Percentiles rank a stretch among this genome's conserved stretches.
Conservation (phyloP, 2,888 invertebrate species). For the Hydriomena furcata region DNA sequence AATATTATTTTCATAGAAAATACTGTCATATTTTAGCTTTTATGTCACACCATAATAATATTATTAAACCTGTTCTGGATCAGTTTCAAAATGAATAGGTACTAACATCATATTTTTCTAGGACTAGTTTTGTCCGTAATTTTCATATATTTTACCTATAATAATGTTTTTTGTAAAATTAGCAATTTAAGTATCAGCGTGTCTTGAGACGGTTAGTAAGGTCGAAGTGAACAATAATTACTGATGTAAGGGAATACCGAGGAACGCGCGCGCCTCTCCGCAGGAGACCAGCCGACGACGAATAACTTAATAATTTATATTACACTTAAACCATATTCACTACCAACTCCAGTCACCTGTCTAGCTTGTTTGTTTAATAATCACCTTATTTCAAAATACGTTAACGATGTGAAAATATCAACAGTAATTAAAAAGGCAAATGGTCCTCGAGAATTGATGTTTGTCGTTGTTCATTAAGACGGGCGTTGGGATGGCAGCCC, state of each 20-base stretch:
- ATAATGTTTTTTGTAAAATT: background rate
- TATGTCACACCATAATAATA: no score
- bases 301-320: slow-evolving; percentile 81
- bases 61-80: no score
- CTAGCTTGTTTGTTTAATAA: slow-evolving; percentile 76
- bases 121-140: no score
- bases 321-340: slow-evolving; percentile 71
- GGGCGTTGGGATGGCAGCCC: slow-evolving; percentile 30
- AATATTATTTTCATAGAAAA: background rate
- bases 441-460: slow-evolving; percentile 64
- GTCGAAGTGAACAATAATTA: slow-evolving; percentile 47
- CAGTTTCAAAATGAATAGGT: no score
- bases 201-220: slow-evolving; percentile 34
- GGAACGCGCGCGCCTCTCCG: slow-evolving; percentile 47
- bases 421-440: slow-evolving; percentile 78
- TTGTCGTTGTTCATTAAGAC: slow-evolving; percentile 67
- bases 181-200: slow-evolving; percentile 17
- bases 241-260: slow-evolving; percentile 42
- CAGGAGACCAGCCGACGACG: slow-evolving; percentile 62
- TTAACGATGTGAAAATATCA: slow-evolving; percentile 80
- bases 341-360: slow-evolving; percentile 74
- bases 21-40: no score
- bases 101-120: no score
- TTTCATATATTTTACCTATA: no score
- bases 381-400: slow-evolving; percentile 64